These are phyloP conservation scores for Panonychus citri DNA, from an alignment of 1,140 invertebrate genomes.

Conservation along the genomic window DNA sequence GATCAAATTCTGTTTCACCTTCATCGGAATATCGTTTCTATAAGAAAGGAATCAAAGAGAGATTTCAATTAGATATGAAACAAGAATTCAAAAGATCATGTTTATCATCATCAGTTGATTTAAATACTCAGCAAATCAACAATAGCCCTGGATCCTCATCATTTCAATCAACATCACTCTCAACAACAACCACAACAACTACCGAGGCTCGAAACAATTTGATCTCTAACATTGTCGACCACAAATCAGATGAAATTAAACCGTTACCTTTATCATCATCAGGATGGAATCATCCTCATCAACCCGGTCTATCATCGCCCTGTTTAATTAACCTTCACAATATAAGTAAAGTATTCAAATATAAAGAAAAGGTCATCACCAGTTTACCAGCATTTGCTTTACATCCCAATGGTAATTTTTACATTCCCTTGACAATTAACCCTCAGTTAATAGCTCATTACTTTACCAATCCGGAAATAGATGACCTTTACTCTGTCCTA, in stretches of 20 bases:
- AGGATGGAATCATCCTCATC: too few species aligned
- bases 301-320: neutral
- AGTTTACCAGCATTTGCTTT: slow-evolving; percentile 50
- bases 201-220: too few species aligned
- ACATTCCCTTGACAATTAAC: slow-evolving; percentile 68
- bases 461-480: neutral
- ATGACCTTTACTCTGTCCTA: neutral
- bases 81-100: neutral
- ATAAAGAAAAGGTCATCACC: neutral
- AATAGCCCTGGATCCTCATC: neutral
- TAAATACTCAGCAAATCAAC: neutral
- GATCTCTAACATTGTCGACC: too few species aligned
- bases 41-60: slow-evolving; percentile 9
- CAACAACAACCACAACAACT: too few species aligned
- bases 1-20: too few species aligned
- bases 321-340: too few species aligned
- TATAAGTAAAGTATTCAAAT: neutral
- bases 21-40: neutral
- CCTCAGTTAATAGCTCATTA: neutral
- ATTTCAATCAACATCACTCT: too few species aligned
- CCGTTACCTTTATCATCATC: too few species aligned
- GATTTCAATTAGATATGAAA: neutral
- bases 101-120: neutral
- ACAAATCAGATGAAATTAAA: too few species aligned
- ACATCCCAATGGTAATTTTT: slow-evolving; percentile 63